Percentiles rank a stretch among this genome's conserved stretches.
These are phyloP conservation scores for Anagrus nilaparvatae DNA, from an alignment of 1,140 invertebrate species.

Conservation along the genomic window DNA sequence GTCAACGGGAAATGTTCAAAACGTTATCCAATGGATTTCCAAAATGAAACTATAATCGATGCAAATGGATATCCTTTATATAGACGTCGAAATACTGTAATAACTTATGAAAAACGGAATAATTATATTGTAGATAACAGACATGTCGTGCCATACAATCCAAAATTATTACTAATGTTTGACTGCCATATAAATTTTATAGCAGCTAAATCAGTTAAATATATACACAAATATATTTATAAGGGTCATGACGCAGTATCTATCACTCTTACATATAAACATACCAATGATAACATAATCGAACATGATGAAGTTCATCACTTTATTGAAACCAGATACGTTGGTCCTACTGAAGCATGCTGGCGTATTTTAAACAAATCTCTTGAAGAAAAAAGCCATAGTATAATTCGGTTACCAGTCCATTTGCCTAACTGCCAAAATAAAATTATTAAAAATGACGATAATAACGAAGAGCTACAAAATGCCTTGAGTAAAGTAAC, in stretches of 20 bases:
- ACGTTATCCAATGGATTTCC: conserved; percentile 27
- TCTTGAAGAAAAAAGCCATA: conserved; percentile 6
- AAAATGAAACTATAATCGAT: conserved; percentile 22
- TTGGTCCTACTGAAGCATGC: conserved; percentile 1
- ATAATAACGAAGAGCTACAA: neutral
- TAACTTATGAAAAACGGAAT: conserved; percentile 4
- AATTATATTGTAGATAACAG: conserved; percentile 20
- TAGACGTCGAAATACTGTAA: conserved; percentile 11
- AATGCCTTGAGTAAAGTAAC: neutral
- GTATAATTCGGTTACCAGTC: conserved; percentile 1
- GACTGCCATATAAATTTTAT: conserved; percentile 11
- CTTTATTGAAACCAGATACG: conserved; percentile 10
- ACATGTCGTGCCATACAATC: conserved; percentile 22
- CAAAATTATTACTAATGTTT: conserved; percentile 9
- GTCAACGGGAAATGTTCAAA: conserved; percentile 30
- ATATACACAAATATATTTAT: conserved; percentile 9
- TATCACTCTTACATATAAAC: conserved; percentile 1
- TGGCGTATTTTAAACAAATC: conserved; percentile 6
- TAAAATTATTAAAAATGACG: neutral
- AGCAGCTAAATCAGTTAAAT: conserved; percentile 9
- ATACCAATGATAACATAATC: neutral
- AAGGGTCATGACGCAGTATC: conserved; percentile 12
- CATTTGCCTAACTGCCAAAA: conserved; percentile 7
- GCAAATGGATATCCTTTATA: conserved; percentile 24
- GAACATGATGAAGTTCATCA: conserved; percentile 5